Percentiles rank a stretch among this genome's conserved stretches.
Evolutionary conservation across 2,888 invertebrate genomes (phyloP).

Genomic region (Malthinus flaveolus): DNA sequence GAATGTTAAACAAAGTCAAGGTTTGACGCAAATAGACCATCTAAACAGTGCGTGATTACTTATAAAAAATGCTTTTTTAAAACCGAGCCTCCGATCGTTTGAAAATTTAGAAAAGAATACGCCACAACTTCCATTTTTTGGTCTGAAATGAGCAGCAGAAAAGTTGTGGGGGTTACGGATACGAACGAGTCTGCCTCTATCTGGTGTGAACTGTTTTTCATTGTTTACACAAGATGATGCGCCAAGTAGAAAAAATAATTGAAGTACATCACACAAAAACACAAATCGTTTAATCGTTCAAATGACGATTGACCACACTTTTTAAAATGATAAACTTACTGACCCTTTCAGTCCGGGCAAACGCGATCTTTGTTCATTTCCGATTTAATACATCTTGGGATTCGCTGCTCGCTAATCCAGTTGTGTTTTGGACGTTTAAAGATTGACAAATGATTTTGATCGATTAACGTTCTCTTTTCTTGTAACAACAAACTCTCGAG

Average conservation of each 20-base stretch:
- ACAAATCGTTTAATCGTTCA: conserved; percentile 9
- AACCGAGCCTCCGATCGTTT: not conserved
- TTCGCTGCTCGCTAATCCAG: conserved; percentile 11
- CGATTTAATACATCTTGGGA: conserved; percentile 39
- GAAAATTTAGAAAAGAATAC: no score
- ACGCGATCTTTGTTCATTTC: conserved; percentile 46
- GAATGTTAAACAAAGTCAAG: no score
- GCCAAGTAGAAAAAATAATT: conserved; percentile 10
- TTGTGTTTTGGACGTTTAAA: conserved; percentile 12
- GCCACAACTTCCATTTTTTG: no score
- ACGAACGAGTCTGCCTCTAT: conserved; percentile 1
- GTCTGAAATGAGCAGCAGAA: no score
- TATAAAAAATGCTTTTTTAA: not conserved
- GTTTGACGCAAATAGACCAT: no score
- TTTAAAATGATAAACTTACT: conserved; percentile 37
- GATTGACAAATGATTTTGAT: conserved; percentile 12
- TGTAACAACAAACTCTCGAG: not conserved
- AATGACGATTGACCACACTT: conserved; percentile 26
- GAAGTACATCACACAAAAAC: conserved; percentile 11
- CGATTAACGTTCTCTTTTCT: not conserved
- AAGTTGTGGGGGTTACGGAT: not conserved
- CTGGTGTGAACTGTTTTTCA: conserved; percentile 12
- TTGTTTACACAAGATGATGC: conserved; percentile 13
- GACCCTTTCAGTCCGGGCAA: conserved; percentile 39
- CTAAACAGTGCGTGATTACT: not conserved